These are phyloP conservation scores for Megaceryle maxima DNA, from an alignment of 2,113 vertebrate species.

Conservation along the genomic window DNA sequence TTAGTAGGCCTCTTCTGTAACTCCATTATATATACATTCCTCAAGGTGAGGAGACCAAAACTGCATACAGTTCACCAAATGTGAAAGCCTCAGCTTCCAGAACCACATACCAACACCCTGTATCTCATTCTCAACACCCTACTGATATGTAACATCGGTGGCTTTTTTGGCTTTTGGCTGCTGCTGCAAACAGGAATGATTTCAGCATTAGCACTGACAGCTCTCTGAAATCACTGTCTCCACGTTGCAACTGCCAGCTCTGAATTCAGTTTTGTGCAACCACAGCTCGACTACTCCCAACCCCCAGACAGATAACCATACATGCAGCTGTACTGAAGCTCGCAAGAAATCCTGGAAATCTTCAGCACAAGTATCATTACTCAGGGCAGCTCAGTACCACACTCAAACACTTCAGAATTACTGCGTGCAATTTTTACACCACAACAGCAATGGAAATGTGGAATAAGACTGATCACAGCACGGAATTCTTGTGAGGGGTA, in stretches of 20 bases:
- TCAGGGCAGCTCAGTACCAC: background rate
- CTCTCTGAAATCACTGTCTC: background rate
- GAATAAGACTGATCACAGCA: background rate
- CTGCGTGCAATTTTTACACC: background rate
- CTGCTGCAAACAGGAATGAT: slow-evolving; percentile 44
- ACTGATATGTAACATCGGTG: background rate
- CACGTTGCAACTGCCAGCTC: background rate
- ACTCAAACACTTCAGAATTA: background rate
- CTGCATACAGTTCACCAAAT: background rate
- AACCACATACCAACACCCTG: background rate
- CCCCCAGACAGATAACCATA: background rate
- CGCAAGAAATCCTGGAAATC: background rate
- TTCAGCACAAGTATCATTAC: background rate
- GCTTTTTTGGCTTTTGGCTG: background rate
- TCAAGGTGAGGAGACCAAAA: background rate
- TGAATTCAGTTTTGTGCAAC: background rate
- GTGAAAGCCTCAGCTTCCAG: background rate
- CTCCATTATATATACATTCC: background rate
- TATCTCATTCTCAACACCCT: background rate
- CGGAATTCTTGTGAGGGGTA: background rate
- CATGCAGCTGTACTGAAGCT: background rate
- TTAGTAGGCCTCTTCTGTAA: background rate
- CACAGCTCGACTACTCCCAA: background rate
- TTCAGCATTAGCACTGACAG: slow-evolving; percentile 14
- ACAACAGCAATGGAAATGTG: background rate